A percentile compares a stretch with the other conserved stretches of the same genome.
Conservation (phyloP, 2,888 invertebrate genomes). For the Sarcophaga variegata region DNA sequence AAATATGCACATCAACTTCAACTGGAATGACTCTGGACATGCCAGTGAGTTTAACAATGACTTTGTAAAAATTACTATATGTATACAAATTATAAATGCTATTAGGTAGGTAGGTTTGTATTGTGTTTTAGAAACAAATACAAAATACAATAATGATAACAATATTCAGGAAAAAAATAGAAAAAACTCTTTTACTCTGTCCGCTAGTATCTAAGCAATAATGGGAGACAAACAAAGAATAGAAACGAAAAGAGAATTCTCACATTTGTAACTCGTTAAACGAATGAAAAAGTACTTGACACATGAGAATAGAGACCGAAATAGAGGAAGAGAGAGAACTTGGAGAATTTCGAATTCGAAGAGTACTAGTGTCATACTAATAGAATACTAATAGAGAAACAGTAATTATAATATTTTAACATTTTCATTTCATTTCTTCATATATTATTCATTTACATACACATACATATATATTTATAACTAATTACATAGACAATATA, state of each 20-base stretch:
- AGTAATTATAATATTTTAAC: neutral
- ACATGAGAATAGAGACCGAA: no score
- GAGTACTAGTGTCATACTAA: neutral
- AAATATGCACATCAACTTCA: neutral
- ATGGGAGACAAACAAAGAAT: neutral
- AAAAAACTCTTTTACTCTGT: neutral
- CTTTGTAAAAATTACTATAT: constrained; percentile 46
- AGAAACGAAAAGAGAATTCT: neutral
- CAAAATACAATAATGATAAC: neutral
- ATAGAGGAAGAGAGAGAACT: neutral
- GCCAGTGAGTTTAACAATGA: constrained; percentile 50
- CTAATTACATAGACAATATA: neutral
- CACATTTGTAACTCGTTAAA: no score
- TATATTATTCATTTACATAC: neutral
- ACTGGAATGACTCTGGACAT: neutral
- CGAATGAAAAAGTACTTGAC: no score
- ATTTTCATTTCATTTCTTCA: neutral
- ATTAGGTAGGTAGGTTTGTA: neutral
- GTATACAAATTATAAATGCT: neutral
- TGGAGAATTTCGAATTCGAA: neutral
- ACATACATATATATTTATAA: neutral
- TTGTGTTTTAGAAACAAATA: neutral
- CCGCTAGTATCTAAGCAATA: neutral
- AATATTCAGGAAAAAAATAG: neutral
- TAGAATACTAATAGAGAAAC: neutral